phyloP scores from a whole-genome alignment of 92 coral and sea anemone genomes.

The Paramuricea clavata region DNA sequence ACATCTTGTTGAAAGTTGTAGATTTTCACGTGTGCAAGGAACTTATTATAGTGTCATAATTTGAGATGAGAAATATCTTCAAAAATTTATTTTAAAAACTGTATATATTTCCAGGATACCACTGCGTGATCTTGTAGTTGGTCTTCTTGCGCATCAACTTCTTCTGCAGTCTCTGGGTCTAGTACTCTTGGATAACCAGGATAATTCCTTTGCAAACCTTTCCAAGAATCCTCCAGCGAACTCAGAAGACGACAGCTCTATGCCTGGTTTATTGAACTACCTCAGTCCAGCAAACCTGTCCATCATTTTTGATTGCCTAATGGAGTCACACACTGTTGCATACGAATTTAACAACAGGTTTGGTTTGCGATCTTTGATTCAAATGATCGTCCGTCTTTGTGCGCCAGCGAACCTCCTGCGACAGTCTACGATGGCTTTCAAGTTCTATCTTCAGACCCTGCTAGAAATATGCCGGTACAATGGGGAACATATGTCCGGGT shows the following conservation, averaged over 20 bases:
- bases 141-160: slow-evolving; percentile 95
- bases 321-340: slow-evolving; percentile 98
- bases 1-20: too few relatives aligned
- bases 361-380: slow-evolving; percentile 91
- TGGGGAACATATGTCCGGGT: slow-evolving; percentile 96
- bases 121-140: slow-evolving; percentile 87
- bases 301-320: slow-evolving; percentile 92
- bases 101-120: slow-evolving; percentile 75
- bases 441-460: slow-evolving; percentile 91
- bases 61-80: background rate
- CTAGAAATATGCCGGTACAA: slow-evolving; percentile 97
- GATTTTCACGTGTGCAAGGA: too few relatives aligned
- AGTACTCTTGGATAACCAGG: slow-evolving; percentile 79
- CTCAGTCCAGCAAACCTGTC: slow-evolving; percentile 95
- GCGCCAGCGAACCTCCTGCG: slow-evolving; percentile 98
- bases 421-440: slow-evolving; percentile 95
- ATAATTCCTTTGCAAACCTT: slow-evolving; percentile 67
- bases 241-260: slow-evolving; percentile 75
- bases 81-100: background rate
- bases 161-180: slow-evolving; percentile 93
- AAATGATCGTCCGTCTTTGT: slow-evolving; percentile 88
- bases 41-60: background rate
- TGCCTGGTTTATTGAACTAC: slow-evolving; percentile 90
- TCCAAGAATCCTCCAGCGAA: slow-evolving; percentile 49
- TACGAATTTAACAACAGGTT: slow-evolving; percentile 97